A percentile compares a stretch with the other conserved stretches of the same genome.
These are phyloP conservation scores for Ooceraea biroi DNA, from an alignment of 1,140 invertebrate species.

Conservation along the genomic window DNA sequence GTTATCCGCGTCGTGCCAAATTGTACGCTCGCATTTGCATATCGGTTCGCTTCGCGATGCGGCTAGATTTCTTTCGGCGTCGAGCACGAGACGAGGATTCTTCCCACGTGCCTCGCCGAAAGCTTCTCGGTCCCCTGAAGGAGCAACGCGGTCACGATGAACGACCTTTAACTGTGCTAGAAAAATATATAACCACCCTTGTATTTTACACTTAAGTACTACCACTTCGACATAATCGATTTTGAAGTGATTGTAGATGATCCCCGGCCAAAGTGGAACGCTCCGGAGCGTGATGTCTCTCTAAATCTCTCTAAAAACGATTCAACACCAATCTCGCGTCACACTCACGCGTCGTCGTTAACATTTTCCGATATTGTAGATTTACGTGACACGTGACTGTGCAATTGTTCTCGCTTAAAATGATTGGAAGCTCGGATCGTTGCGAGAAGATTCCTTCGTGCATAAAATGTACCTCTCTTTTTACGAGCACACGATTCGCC, in stretches of 20 bases:
- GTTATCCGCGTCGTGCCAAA: slow-evolving; percentile 67
- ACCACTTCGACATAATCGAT: slow-evolving; percentile 53
- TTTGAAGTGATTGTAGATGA: slow-evolving; percentile 56
- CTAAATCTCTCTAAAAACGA: slow-evolving; percentile 41
- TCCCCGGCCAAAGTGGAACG: slow-evolving; percentile 20
- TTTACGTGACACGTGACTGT: background rate
- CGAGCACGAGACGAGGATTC: background rate
- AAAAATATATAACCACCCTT: slow-evolving; percentile 55
- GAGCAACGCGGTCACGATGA: slow-evolving; percentile 40
- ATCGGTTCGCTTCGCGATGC: slow-evolving; percentile 38
- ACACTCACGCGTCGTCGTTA: background rate
- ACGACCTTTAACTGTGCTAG: slow-evolving; percentile 46
- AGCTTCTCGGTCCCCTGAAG: slow-evolving; percentile 8
- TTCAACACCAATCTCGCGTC: slow-evolving; percentile 19
- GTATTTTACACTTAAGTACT: slow-evolving; percentile 52
- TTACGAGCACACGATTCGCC: background rate
- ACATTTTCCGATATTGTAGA: background rate
- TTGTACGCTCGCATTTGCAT: slow-evolving; percentile 51
- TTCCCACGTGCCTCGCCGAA: background rate
- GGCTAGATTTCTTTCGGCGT: slow-evolving; percentile 30
- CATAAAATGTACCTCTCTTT: slow-evolving; percentile 14
- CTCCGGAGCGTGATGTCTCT: slow-evolving; percentile 15
- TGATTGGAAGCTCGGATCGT: background rate
- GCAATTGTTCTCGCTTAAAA: background rate
- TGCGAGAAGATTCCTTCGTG: background rate